Conservation (phyloP, 2,113 vertebrate genomes). For the Candoia aspera region DNA sequence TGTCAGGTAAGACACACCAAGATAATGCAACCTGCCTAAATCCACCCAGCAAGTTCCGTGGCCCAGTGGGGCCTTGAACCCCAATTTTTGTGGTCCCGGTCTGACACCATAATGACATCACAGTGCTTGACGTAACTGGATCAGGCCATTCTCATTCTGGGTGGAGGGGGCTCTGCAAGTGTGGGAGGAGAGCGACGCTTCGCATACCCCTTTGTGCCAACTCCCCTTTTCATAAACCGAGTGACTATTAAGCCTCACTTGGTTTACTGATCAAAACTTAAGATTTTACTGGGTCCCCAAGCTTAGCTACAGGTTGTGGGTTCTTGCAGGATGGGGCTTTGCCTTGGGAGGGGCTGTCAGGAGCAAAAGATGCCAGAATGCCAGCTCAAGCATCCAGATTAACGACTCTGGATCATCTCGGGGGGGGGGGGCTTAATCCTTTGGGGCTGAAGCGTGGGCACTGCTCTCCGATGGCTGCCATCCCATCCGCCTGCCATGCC, state of each 20-base stretch:
- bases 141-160: neutral
- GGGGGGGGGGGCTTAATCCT: neutral
- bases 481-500: neutral
- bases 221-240: neutral
- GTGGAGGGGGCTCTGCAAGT: neutral
- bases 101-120: neutral
- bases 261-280: neutral
- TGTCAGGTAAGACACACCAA: neutral
- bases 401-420: neutral
- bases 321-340: neutral
- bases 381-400: neutral
- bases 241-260: neutral
- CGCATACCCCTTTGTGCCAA: neutral
- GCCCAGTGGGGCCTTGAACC: neutral
- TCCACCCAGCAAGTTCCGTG: neutral
- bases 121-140: neutral
- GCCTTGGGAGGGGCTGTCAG: neutral
- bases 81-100: neutral
- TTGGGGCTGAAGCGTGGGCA: neutral
- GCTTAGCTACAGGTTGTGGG: neutral
- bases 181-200: neutral
- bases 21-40: neutral
- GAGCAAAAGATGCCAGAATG: neutral
- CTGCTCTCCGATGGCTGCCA: neutral
- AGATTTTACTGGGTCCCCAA: neutral